These are phyloP conservation scores for Aphrocallistes beatrix DNA, from an alignment of 37 sponge, comb jelly and placozoan genomes.

Conservation along the genomic window DNA sequence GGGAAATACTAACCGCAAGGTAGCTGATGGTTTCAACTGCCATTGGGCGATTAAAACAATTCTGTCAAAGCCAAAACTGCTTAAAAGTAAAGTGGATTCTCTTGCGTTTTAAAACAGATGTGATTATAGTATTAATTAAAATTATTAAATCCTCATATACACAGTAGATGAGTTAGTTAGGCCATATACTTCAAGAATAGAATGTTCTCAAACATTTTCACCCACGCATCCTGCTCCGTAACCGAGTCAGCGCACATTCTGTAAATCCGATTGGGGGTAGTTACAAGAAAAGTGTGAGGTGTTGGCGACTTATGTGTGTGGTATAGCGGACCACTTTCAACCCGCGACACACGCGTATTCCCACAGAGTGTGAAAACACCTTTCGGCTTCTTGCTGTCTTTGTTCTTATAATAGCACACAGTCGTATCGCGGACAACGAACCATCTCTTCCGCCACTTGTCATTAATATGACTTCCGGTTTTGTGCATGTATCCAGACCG, in stretches of 20 bases:
- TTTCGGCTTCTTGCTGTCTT: not conserved
- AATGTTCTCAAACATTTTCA: not conserved
- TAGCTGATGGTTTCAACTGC: no score
- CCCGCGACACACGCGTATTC: not conserved
- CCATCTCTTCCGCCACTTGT: not conserved
- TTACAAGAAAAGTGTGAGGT: not conserved
- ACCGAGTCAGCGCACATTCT: not conserved
- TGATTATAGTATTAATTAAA: no score
- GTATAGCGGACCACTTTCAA: not conserved
- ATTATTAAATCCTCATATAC: not conserved
- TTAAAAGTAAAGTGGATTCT: no score
- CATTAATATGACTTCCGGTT: not conserved
- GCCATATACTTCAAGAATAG: slow-evolving; percentile 3
- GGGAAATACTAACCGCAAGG: no score
- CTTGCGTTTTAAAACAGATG: no score
- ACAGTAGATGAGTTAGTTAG: not conserved
- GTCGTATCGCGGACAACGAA: slow-evolving; percentile 9
- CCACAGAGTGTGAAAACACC: slow-evolving; percentile 1
- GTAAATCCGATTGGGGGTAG: not conserved
- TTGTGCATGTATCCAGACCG: not conserved
- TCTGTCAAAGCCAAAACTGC: no score
- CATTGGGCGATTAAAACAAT: no score
- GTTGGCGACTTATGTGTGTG: not conserved
- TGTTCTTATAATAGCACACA: not conserved
- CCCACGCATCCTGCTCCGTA: not conserved